Base-by-base conservation (phyloP, 1,140 invertebrate species). In the Pentalonia nigronervosa region DNA sequence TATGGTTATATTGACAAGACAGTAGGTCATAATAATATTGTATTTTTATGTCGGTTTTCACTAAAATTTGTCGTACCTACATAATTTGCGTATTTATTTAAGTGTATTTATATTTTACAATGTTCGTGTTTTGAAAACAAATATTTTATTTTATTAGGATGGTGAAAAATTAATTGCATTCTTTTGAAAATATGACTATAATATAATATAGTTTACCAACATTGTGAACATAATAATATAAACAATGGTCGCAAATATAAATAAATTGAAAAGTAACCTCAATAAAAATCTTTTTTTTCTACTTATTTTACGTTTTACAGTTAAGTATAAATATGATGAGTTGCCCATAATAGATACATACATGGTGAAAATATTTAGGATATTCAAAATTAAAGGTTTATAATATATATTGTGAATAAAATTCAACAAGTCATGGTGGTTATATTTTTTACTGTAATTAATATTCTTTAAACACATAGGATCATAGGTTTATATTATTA, bases 311-410 rank as follows among this genome's bases (percentile, higher is more conserved):
- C 4, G 17, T 14, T 76, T 76, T n/a, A 76, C n/a, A 6, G 14
- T 67, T 67, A n/a, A 67, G 60, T 67, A n/a, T 17, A 76, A 76
- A 76, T 76, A 76, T 76, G 60, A n/a, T n/a, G 60, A 76, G n/a
- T 76, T 76, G 14, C n/a, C 60, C 17, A n/a, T n/a, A 76, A n/a
- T 76, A 30, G 30, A n/a, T 76, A 4, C 36, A 0, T 41, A n/a
- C 21, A 2, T 25, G 41, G 21, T 0, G 3, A 41, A 84, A 84
- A 84, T 41, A 84, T 84, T 84, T 45, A 30, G 23, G 21, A 41
- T 41, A 11, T 84, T 41, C 25, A 23, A 41, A 84, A 11, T 14
- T 36, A 25, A 84, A 45, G 8, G 23, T 14, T 30, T 23, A 84
- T 25, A 34, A 67, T 67, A 48, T 48, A 47, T 50, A 50, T 17